phyloP scores from a whole-genome alignment of 2,113 vertebrate species.

The Xiphophorus hellerii region DNA sequence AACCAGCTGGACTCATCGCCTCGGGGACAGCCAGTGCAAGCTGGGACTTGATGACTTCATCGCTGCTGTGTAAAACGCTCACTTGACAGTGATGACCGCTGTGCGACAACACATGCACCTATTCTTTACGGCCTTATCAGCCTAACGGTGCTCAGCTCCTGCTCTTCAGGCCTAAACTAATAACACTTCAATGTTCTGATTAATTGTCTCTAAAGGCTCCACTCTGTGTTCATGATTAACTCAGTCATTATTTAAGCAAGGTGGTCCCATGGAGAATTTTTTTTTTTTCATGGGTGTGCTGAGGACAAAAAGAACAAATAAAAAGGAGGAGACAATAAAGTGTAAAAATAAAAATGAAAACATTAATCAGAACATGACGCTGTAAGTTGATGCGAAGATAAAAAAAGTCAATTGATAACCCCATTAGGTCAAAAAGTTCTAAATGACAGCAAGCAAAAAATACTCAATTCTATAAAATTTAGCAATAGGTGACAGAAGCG shows the following conservation, averaged over 20 bases:
- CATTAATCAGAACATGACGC: neutral
- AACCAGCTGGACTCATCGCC: constrained; percentile 62
- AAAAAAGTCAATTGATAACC: neutral
- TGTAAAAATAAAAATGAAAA: neutral
- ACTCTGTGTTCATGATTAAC: neutral
- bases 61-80: constrained; percentile 36
- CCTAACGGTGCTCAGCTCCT: neutral
- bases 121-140: constrained; percentile 23
- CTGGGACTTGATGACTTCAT: constrained; percentile 52
- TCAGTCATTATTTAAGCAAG: constrained; percentile 2
- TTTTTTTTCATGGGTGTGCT: neutral
- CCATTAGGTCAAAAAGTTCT: neutral
- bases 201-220: constrained; percentile 1
- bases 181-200: neutral
- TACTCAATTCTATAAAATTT: neutral
- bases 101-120: constrained; percentile 27
- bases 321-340: neutral
- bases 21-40: constrained; percentile 40
- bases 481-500: neutral
- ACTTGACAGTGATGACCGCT: constrained; percentile 30
- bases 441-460: neutral
- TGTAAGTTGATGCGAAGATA: neutral
- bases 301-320: neutral
- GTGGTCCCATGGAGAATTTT: neutral
- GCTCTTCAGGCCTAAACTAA: neutral